phyloP scores from a whole-genome alignment of 1,140 invertebrate species.

The Cotesia glomerata region DNA sequence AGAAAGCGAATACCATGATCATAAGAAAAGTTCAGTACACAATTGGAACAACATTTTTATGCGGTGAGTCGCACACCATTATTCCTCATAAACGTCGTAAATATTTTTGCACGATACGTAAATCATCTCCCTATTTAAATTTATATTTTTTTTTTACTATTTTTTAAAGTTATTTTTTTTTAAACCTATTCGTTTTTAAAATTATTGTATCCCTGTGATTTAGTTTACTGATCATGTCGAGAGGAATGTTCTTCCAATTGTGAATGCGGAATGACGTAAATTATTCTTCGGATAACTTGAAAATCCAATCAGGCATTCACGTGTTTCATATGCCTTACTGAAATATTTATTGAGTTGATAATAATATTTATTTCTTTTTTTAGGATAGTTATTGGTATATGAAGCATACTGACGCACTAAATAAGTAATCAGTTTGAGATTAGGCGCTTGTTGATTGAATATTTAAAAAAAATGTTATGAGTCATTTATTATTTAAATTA shows the following conservation, averaged over 20 bases:
- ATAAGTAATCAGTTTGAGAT: neutral
- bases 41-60: conserved; percentile 66
- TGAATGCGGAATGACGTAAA: conserved; percentile 59
- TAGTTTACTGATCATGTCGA: conserved; percentile 42
- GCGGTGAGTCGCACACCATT: conserved; percentile 62
- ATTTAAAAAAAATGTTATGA: neutral
- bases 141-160: conserved; percentile 34
- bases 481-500: conserved; percentile 3
- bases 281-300: neutral
- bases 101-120: conserved; percentile 56
- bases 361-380: neutral
- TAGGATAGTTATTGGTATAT: neutral
- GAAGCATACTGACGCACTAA: neutral
- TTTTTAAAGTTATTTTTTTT: conserved; percentile 38
- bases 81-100: conserved; percentile 52
- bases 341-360: neutral
- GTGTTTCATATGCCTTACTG: neutral
- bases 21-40: conserved; percentile 57
- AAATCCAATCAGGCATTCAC: neutral
- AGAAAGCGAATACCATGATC: conserved; percentile 63
- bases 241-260: conserved; percentile 65
- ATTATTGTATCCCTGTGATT: conserved; percentile 32
- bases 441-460: conserved; percentile 39
- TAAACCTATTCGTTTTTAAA: conserved; percentile 31
- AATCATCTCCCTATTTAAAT: conserved; percentile 36